Conservation (phyloP, 2,888 invertebrate genomes). For the Dryobotodes eremita region DNA sequence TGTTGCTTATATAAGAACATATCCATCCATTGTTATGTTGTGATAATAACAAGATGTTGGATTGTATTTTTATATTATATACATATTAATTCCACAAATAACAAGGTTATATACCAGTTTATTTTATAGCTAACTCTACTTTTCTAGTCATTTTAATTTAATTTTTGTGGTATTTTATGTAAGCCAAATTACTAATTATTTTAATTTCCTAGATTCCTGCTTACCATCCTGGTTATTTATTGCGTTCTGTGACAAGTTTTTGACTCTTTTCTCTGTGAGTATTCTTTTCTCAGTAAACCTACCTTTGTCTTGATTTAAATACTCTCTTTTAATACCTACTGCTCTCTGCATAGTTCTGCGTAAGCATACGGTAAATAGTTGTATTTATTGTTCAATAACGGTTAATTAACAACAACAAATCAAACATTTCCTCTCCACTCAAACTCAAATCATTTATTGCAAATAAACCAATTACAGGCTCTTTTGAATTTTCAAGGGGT, state of each 20-base stretch:
- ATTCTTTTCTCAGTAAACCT: neutral
- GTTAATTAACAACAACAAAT: neutral
- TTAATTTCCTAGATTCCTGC: neutral
- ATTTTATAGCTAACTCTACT: neutral
- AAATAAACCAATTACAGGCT: neutral
- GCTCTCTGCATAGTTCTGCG: neutral
- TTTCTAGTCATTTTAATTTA: neutral
- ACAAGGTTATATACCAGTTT: no score
- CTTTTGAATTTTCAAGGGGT: no score
- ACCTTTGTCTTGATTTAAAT: no score
- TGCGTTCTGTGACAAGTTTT: no score
- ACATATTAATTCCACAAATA: no score
- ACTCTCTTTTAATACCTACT: neutral
- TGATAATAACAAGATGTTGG: constrained; percentile 38
- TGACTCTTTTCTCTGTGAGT: neutral
- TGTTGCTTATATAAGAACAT: constrained; percentile 43
- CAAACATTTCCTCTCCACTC: neutral
- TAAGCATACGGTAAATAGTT: neutral
- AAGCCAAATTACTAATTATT: neutral
- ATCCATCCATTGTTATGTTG: constrained; percentile 40
- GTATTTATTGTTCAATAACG: neutral
- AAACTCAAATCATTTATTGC: constrained; percentile 4
- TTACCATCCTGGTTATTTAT: no score
- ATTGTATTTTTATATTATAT: constrained; percentile 30
- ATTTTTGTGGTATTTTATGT: neutral